Evolutionary conservation across 2,888 invertebrate species (phyloP), one percentile per base, ranked within the genome.

Genomic region (Drosophila setosimentum): DNA sequence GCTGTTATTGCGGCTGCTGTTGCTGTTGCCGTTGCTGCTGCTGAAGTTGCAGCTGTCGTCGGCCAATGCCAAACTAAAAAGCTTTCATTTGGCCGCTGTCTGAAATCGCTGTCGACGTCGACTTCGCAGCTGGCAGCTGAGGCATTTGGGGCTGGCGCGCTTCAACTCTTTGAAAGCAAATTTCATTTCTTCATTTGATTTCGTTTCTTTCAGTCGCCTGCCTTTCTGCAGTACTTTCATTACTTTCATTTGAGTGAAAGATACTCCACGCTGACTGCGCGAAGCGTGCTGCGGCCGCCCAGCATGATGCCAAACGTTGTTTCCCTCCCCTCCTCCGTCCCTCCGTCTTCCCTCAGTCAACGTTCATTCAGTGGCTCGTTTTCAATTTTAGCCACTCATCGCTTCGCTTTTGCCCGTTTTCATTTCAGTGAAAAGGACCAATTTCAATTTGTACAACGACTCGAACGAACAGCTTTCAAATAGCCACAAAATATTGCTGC

Each of bases 111-210:
- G 54, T 18, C 49, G 33, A 7, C 16, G 45, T 30, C 55, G 33
- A 24, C 51, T 37, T 49, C 64, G 77, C 61, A 54, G 76, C 32
- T 29, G 53, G 40, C 76, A 70, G 65, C 67, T 80, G 54, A 63
- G 53, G 62, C 75, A 78, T 76, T 73, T 60, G 77, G 55, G 58
- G 35, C 68, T 78, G 81, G 68, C 78, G 76, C 73, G 35, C 40
- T 75, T 70, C 40, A 68, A 64, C 60, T 74, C 62, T 83, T 86
- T 78, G 89, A 87, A 87, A 87, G 87, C 87, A 81, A 89, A 89
- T 88, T 88, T 88, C 90, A 90, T 90, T 87, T 90, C 83, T 90
- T 90, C 86, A 90, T 90, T 90, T 90, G 87, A 88, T 87, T 90
- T 89, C 82, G 76, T 87, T 83, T 87, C 68, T 78, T 73, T 50